These are phyloP conservation scores for Idaea aversata DNA, from an alignment of 2,888 invertebrate species.

Conservation along the genomic window DNA sequence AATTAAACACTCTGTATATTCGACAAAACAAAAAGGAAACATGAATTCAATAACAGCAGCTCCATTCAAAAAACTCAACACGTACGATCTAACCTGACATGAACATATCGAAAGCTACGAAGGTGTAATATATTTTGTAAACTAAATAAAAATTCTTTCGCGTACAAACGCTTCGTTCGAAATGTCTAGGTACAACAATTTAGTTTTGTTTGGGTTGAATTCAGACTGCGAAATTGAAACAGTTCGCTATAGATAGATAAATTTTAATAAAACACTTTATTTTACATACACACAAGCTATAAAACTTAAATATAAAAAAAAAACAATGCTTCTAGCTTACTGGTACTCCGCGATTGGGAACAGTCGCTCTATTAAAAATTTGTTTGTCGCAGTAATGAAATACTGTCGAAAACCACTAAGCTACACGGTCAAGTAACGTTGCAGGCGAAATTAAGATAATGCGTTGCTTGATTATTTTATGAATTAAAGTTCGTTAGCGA, in stretches of 20 bases:
- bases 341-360: no score
- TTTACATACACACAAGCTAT: no score
- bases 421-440: no score
- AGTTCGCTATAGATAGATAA: neutral
- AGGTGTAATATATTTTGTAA: slow-evolving; percentile 40
- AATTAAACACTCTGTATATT: neutral
- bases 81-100: slow-evolving; percentile 1
- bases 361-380: no score
- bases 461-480: no score
- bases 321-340: no score
- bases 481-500: no score
- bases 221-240: neutral
- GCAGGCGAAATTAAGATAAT: no score
- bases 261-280: neutral
- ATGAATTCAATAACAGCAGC: neutral
- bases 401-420: no score
- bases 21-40: neutral
- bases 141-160: slow-evolving; percentile 53
- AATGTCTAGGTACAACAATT: slow-evolving; percentile 12
- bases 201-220: slow-evolving; percentile 5
- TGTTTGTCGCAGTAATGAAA: no score
- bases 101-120: slow-evolving; percentile 3
- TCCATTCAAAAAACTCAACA: neutral
- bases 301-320: no score
- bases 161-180: slow-evolving; percentile 50